Evolutionary conservation across 2,888 invertebrate genomes (phyloP), one percentile per base, ranked within the genome.

Genomic region (Tipula lateralis): DNA sequence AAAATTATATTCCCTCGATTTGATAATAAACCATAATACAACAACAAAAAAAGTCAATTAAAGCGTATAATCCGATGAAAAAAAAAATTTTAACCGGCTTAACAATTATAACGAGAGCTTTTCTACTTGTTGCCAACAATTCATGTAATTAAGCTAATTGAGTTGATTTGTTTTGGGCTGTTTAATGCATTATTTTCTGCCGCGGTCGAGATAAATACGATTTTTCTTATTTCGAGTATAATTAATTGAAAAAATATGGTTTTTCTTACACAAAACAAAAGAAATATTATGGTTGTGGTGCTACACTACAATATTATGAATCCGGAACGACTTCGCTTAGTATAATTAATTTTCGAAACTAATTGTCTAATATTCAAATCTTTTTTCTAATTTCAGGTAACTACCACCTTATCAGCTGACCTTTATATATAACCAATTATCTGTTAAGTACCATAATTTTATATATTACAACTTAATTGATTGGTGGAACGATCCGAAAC

Each of bases 111-210:
- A 66, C 19, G 66, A 9, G 24, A 66, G 9, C n/a, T n/a, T n/a
- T n/a, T n/a, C 66, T 66, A 66, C 66, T 66, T 66, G 66, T 66
- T 66, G 66, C 19, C 7, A 66, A 66, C 19, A 66, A 44, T 44
- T 66, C 66, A 66, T 66, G 66, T 66, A 24, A 66, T 66, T 66
- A 66, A 66, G 66, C 66, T 66, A 66, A 66, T 66, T 66, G 66
- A 66, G 66, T 66, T 66, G 66, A 66, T 24, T 66, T 66, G 66
- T 66, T 66, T 66, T 66, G 66, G 66, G 66, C 66, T 66, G 66
- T 66, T 66, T 66, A 66, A 19, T 66, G 24, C 9, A 66, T 24
- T 66, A 66, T 66, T 9, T 24, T 9, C 66, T 19, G n/a, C n/a
- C 24, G 7, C 2, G 66, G 66, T 24, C 66, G 19, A 66, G 66